phyloP scores from a whole-genome alignment of 2,888 invertebrate species.

The Pachymerium ferrugineum region DNA sequence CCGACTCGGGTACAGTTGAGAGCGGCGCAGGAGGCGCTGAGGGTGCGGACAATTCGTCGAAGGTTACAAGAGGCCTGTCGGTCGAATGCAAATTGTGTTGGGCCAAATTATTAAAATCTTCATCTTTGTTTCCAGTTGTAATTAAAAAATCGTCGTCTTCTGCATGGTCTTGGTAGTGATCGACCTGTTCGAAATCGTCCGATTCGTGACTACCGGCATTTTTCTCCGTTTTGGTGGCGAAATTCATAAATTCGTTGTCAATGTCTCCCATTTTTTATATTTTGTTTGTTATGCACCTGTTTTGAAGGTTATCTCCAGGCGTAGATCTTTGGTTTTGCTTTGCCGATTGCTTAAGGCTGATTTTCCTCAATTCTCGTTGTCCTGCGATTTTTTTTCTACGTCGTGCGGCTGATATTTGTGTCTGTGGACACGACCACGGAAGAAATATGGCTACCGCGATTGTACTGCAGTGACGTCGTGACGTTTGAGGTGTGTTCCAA shows the following conservation, averaged over 20 bases:
- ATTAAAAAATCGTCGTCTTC: not conserved
- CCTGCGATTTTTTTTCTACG: not conserved
- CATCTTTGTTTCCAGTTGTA: not conserved
- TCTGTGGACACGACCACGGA: not conserved
- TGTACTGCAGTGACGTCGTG: not conserved
- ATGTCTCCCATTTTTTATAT: not conserved
- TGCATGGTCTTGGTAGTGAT: not conserved
- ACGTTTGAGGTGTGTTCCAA: not conserved
- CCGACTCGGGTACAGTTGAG: not conserved
- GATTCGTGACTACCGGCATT: slow-evolving; percentile 6
- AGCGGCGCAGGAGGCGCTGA: slow-evolving; percentile 28
- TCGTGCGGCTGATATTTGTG: not conserved
- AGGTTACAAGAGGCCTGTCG: slow-evolving; percentile 21
- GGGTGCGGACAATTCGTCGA: slow-evolving; percentile 1
- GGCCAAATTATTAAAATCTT: not conserved
- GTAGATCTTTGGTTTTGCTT: no score
- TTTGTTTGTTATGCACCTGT: no score
- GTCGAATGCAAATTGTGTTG: not conserved
- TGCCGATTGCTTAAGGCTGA: no score
- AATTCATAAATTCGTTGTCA: slow-evolving; percentile 3
- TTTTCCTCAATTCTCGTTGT: not conserved
- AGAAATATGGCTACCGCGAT: not conserved
- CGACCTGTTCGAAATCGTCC: slow-evolving; percentile 28
- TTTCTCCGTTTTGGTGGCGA: not conserved
- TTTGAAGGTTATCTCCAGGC: no score